Base-by-base conservation (phyloP, 1,140 invertebrate species). In the Monochamus saltuarius region DNA sequence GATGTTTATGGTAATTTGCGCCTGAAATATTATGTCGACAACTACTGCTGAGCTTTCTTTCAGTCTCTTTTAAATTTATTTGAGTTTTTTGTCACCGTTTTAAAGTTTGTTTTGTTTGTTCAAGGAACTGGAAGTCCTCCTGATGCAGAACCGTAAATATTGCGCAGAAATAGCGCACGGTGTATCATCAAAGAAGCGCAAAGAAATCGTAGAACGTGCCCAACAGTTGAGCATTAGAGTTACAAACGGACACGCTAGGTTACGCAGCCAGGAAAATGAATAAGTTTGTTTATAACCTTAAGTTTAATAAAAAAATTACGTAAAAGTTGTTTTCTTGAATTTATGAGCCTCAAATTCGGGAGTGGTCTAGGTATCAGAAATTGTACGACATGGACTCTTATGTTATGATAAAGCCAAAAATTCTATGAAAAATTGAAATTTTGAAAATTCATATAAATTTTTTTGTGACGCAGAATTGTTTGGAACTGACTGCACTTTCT, bases 71-170 rank as follows among this genome's bases (percentile, higher is more conserved):
- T 39, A 17, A 3, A 36, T 34, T 2, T 7, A 51, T n/a, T 46
- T 36, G 19, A 38, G 36, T 6, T 52, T 51, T 36, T n/a, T 10
- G 17, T 43, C 4, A 39, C 37, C 40, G 2, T 29, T 29, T 29
- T 3, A 29, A 3, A 3, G n/a, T 47, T 6, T 29, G 6, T 51
- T 62, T 49, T 59, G 51, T 49, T 11, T 58, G 4, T 82, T 85
- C 11, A 77, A 98, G 94, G 98, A 99, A 81, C 80, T 99, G 62
- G 97, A 99, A 82, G 92, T 99, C 66, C 80, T 99, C 39, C 88
- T 99, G 86, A 99, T 99, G 97, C 95, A 99, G 78, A 99, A 99
- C 79, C 84, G 95, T 47, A 92, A 92, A 70, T 99, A 91, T 80
- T 97, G 95, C 73, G 98, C 91, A 42, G 98, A 99, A 82, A 98